These are phyloP conservation scores for Eurytoma californica DNA, from an alignment of 2,888 invertebrate genomes.

Conservation along the genomic window DNA sequence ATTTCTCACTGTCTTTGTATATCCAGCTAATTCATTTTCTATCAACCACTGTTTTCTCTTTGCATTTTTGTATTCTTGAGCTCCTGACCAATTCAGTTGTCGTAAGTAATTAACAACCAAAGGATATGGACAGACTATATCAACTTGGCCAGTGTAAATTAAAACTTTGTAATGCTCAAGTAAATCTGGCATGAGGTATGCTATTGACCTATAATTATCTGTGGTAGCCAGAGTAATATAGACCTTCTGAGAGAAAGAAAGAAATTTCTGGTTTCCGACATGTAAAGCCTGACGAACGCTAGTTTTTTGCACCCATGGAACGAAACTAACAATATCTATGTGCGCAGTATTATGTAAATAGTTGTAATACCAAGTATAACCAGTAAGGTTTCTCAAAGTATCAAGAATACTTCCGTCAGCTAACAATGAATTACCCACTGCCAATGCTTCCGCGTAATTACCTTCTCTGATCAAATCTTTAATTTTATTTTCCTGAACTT, in stretches of 20 bases:
- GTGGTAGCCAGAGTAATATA: constrained; percentile 83
- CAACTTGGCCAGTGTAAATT: constrained; percentile 93
- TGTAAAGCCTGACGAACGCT: constrained; percentile 85
- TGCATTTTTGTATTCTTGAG: constrained; percentile 73
- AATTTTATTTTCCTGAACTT: constrained; percentile 79
- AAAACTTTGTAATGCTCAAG: constrained; percentile 83
- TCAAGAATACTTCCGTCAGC: constrained; percentile 81
- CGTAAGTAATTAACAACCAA: constrained; percentile 87
- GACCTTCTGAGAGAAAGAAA: constrained; percentile 79
- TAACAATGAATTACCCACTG: constrained; percentile 83
- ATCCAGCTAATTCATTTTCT: constrained; percentile 73
- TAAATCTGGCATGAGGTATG: constrained; percentile 83
- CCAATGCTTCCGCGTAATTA: constrained; percentile 83
- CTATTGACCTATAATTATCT: constrained; percentile 90
- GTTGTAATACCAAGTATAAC: constrained; percentile 86
- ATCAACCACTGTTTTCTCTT: constrained; percentile 73
- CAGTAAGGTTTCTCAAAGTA: constrained; percentile 84
- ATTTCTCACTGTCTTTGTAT: constrained; percentile 71
- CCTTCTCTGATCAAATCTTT: constrained; percentile 79
- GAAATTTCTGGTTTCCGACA: constrained; percentile 87
- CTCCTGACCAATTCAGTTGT: constrained; percentile 75
- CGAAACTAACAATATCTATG: constrained; percentile 77
- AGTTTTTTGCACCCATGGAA: constrained; percentile 80
- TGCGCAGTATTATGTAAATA: constrained; percentile 80
- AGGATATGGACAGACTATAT: constrained; percentile 93